These are phyloP conservation scores for Eptesicus fuscus DNA, from an alignment of 2,113 vertebrate genomes.

Conservation along the genomic window DNA sequence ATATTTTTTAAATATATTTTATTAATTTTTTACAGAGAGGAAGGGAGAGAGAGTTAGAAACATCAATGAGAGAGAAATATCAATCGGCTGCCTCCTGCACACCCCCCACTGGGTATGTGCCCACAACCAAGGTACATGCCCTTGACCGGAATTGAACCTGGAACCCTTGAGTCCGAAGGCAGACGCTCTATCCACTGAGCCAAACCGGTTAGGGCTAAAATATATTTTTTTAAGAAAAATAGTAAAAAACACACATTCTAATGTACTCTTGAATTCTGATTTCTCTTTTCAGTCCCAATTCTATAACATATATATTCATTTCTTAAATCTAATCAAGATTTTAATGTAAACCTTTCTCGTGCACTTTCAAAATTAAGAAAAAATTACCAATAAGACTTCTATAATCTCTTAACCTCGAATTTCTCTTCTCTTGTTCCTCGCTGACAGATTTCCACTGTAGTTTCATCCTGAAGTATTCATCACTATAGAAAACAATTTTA, in stretches of 20 bases:
- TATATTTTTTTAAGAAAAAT: background rate
- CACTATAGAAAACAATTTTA: conserved; percentile 82
- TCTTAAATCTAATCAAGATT: conserved; percentile 20
- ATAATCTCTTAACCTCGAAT: conserved; percentile 94
- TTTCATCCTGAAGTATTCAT: conserved; percentile 99
- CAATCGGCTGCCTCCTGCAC: too few relatives aligned
- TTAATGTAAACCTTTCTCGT: background rate
- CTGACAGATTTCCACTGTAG: conserved; percentile 98
- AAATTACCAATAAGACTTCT: conserved; percentile 94
- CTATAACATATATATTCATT: background rate
- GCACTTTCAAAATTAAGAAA: conserved; percentile 51
- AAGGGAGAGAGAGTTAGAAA: too few relatives aligned
- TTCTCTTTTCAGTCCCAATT: background rate
- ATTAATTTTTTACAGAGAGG: too few relatives aligned
- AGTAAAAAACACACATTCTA: background rate
- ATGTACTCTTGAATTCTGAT: background rate
- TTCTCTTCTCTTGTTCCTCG: conserved; percentile 95
- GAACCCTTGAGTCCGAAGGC: too few relatives aligned
- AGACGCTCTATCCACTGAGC: too few relatives aligned
- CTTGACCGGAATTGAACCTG: too few relatives aligned
- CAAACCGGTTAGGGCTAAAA: too few relatives aligned
- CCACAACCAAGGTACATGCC: too few relatives aligned
- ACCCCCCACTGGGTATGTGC: too few relatives aligned
- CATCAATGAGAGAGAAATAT: too few relatives aligned
- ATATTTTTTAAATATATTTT: too few relatives aligned